A percentile compares a stretch with the other conserved stretches of the same genome.
phyloP scores from a whole-genome alignment of 1,140 invertebrate genomes.

The Leptinotarsa lineolata region DNA sequence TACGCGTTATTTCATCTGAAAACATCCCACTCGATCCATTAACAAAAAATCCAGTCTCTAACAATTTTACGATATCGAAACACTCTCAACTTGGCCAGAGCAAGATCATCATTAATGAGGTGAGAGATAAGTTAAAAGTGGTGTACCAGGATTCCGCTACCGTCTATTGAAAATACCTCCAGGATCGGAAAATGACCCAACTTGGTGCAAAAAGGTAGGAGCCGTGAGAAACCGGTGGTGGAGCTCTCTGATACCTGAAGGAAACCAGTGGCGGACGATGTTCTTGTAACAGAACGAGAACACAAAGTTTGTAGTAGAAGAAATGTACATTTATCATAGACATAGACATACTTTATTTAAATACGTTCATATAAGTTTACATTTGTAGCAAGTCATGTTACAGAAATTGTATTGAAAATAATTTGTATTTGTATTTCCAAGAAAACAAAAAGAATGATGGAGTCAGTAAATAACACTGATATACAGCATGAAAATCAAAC shows the following conservation, averaged over 20 bases:
- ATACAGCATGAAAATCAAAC: too few relatives aligned
- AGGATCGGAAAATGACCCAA: constrained; percentile 11
- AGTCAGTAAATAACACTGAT: too few relatives aligned
- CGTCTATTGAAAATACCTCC: constrained; percentile 31
- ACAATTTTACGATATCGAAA: constrained; percentile 45
- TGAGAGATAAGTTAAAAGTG: constrained; percentile 52
- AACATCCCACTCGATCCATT: constrained; percentile 39
- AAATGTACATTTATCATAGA: too few relatives aligned
- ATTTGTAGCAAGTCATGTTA: too few relatives aligned
- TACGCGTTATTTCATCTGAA: constrained; percentile 38
- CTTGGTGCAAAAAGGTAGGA: constrained; percentile 29
- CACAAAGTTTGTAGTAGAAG: too few relatives aligned
- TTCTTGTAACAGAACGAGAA: too few relatives aligned
- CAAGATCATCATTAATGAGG: constrained; percentile 51
- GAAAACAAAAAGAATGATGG: too few relatives aligned
- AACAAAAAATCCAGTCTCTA: constrained; percentile 44
- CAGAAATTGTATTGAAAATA: too few relatives aligned
- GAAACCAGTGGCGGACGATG: constrained; percentile 23
- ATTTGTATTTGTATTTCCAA: too few relatives aligned
- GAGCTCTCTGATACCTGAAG: background rate
- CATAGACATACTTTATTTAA: too few relatives aligned
- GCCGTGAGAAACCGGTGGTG: constrained; percentile 31
- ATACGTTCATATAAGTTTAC: too few relatives aligned
- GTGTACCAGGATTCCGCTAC: constrained; percentile 50
- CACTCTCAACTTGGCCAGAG: constrained; percentile 42